Evolutionary conservation across 2,888 invertebrate species (phyloP).

Genomic region (Amiota communis): DNA sequence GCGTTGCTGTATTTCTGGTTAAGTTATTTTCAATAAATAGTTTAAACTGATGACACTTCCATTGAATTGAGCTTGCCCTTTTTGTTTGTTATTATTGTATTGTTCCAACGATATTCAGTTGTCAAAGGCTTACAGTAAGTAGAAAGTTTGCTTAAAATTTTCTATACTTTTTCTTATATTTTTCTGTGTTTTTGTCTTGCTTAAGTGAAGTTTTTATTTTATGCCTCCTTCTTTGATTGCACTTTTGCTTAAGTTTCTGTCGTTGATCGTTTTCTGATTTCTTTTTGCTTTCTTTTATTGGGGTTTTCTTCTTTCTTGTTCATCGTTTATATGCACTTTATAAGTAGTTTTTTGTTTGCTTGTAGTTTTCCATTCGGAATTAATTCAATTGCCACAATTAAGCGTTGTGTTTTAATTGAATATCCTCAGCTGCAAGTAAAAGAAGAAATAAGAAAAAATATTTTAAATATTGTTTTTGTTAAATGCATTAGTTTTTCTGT

Average conservation of each 20-base stretch:
- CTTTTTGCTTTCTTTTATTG: conserved; percentile 13
- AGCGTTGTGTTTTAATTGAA: conserved; percentile 28
- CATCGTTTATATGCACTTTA: neutral
- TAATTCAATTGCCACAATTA: conserved; percentile 43
- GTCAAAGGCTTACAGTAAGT: too few species aligned
- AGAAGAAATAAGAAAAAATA: conserved; percentile 20
- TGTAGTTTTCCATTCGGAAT: conserved; percentile 31
- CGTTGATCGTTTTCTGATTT: conserved; percentile 6
- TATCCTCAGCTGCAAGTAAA: conserved; percentile 39
- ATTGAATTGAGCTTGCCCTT: neutral
- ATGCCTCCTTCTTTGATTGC: neutral
- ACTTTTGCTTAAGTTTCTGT: neutral
- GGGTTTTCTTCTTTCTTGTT: neutral
- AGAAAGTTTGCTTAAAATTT: neutral
- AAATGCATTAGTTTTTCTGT: neutral
- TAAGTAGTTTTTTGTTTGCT: conserved; percentile 6
- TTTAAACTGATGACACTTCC: neutral
- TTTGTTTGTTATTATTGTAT: neutral
- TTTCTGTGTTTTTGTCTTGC: neutral
- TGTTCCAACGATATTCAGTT: too few species aligned
- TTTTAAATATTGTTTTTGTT: neutral
- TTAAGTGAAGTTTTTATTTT: neutral
- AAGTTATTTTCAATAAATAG: too few species aligned
- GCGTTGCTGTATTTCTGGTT: too few species aligned
- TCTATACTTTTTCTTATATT: neutral